phyloP scores from a whole-genome alignment of 2,113 vertebrate genomes.

The Epinephelus lanceolatus region DNA sequence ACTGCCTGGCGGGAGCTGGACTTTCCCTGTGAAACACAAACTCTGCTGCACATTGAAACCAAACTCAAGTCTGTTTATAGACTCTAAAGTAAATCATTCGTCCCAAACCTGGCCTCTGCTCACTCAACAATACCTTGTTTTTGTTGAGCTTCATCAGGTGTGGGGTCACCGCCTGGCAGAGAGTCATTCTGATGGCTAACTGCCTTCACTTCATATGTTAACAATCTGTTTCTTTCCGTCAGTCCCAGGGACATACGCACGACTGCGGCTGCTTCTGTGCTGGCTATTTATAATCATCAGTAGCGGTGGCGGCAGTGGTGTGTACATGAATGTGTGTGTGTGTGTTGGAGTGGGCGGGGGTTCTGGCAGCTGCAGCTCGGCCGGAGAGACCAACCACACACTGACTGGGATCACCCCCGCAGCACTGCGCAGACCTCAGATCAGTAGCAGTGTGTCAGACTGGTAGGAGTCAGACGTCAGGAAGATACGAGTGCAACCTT shows the following conservation, averaged over 20 bases:
- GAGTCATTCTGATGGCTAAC: constrained; percentile 74
- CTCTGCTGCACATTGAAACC: constrained; percentile 61
- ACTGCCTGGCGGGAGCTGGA: constrained; percentile 65
- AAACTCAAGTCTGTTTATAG: constrained; percentile 74
- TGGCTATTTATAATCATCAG: constrained; percentile 84
- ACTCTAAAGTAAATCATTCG: constrained; percentile 43
- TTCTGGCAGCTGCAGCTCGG: constrained; percentile 73
- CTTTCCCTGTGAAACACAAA: constrained; percentile 77
- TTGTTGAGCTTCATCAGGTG: constrained; percentile 83
- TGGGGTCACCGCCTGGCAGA: constrained; percentile 76
- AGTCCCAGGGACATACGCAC: constrained; percentile 42
- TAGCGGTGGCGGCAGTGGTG: constrained; percentile 62
- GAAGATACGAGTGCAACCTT: constrained; percentile 36
- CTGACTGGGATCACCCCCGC: constrained; percentile 56
- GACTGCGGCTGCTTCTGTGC: constrained; percentile 62
- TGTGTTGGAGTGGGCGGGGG: constrained; percentile 62
- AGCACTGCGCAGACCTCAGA: constrained; percentile 41
- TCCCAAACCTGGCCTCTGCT: constrained; percentile 13
- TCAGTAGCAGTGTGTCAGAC: constrained; percentile 51
- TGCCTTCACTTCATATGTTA: constrained; percentile 71
- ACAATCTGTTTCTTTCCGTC: constrained; percentile 67
- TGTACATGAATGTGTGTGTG: constrained; percentile 63
- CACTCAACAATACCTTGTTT: constrained; percentile 80
- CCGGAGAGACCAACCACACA: constrained; percentile 51
- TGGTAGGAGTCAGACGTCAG: constrained; percentile 47